Conservation (phyloP, 1,140 invertebrate species). For the Scaptomyza pallida region DNA sequence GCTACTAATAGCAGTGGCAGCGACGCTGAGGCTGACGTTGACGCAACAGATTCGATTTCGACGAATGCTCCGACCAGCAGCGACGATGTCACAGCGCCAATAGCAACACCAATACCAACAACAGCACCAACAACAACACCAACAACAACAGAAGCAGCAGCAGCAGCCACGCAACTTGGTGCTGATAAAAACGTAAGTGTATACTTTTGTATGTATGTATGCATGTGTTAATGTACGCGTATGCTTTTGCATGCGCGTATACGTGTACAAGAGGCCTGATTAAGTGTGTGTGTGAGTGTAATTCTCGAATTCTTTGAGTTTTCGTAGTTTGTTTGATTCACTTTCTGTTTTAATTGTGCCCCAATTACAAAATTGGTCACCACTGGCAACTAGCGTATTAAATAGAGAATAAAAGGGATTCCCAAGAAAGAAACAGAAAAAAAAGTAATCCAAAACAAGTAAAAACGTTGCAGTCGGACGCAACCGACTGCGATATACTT, state of each 20-base stretch:
- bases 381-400: constrained; percentile 6
- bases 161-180: constrained; percentile 32
- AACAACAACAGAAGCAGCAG: constrained; percentile 25
- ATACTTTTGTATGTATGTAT: constrained; percentile 5
- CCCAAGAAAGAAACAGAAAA: not conserved
- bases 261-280: not conserved
- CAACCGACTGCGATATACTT: no score
- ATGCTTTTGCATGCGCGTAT: constrained; percentile 10
- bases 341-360: constrained; percentile 7
- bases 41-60: constrained; percentile 68
- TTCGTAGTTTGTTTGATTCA: constrained; percentile 17
- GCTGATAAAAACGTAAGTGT: constrained; percentile 80
- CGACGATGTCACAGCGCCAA: constrained; percentile 20
- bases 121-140: constrained; percentile 34
- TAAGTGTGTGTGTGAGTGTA: constrained; percentile 12
- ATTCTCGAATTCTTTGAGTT: constrained; percentile 42
- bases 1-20: constrained; percentile 13
- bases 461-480: no score
- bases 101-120: constrained; percentile 30
- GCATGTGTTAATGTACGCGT: not conserved
- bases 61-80: constrained; percentile 26
- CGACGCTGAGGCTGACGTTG: constrained; percentile 53
- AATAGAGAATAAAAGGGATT: not conserved
- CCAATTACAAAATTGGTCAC: constrained; percentile 25
- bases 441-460: no score